Evolutionary conservation across 1,140 invertebrate species (phyloP), one percentile per base, ranked within the genome.

Genomic region (Drosophila watanabei): DNA sequence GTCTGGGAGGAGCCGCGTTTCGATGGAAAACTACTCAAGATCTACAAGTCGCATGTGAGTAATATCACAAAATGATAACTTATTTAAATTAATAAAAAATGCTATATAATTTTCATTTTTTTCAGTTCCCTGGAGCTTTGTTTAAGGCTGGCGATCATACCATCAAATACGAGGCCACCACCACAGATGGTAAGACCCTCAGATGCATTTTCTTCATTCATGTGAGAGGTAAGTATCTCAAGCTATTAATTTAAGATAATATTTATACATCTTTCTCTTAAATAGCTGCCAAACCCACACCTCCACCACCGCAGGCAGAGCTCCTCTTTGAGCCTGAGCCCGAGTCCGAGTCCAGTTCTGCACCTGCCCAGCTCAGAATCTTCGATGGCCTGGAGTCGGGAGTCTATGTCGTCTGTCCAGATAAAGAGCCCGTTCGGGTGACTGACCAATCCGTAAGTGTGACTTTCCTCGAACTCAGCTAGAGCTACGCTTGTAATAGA

Each of bases 1-100:
- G 94, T 94, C 61, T 97, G 96, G 96, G 94, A 95, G 56, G 96
- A 96, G 79, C 96, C 96, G 0, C 91, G 94, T 11, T 96, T 97
- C 77, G 93, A 92, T 13, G 96, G 96, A 14, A 85, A 85, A 83
- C 48, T 96, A 6, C 93, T 94, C 4, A 93, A 94, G 48, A 92
- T 96, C 52, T 95, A 95, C 75, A 96, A 95, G 86, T 96, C 95
- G 0, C 94, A 95, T 88, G 96, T 96, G 87, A 94, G 94, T 83
- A 16, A 0, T 2, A 2, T 24, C 0, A 0, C 24, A 10, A 0
- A 6, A 5, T n/a, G n/a, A n/a, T n/a, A n/a, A n/a, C n/a, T n/a
- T n/a, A n/a, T n/a, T n/a, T n/a, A n/a, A n/a, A n/a, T n/a, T n/a
- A n/a, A n/a, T n/a, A n/a, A n/a, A n/a, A n/a, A n/a, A n/a, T n/a